phyloP scores from a whole-genome alignment of 2,797 vertebrate genomes.

The Trachops cirrhosus region DNA sequence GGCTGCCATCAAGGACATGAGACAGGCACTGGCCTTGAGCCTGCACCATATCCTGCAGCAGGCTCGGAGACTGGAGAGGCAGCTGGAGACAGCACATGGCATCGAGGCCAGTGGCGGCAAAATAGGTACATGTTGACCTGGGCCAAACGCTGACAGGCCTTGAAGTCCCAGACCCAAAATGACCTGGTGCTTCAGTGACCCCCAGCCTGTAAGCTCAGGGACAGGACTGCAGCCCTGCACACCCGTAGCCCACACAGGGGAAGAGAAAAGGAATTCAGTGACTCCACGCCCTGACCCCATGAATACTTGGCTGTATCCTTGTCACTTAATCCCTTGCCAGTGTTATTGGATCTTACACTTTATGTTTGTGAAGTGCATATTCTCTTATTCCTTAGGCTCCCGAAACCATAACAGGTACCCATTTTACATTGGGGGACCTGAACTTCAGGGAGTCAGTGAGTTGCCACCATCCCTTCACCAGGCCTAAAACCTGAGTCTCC shows the following conservation, averaged over 20 bases:
- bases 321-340: not conserved
- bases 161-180: not conserved
- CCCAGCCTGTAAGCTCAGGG: not conserved
- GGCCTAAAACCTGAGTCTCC: not conserved
- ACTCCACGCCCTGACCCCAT: not conserved
- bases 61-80: conserved; percentile 82
- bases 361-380: not conserved
- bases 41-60: conserved; percentile 84
- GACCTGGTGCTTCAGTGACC: not conserved
- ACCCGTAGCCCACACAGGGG: not conserved
- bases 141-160: not conserved
- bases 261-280: not conserved
- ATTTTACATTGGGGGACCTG: not conserved
- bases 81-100: conserved; percentile 78
- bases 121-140: conserved; percentile 79
- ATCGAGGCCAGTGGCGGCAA: conserved; percentile 83
- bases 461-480: not conserved
- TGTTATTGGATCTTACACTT: not conserved
- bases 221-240: not conserved
- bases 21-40: conserved; percentile 80
- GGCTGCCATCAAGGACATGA: conserved; percentile 80
- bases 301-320: not conserved
- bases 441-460: not conserved
- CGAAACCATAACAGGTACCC: not conserved
- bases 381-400: not conserved